These are phyloP conservation scores for Drosophila prolongata DNA, from an alignment of 2,888 invertebrate genomes.

Conservation along the genomic window DNA sequence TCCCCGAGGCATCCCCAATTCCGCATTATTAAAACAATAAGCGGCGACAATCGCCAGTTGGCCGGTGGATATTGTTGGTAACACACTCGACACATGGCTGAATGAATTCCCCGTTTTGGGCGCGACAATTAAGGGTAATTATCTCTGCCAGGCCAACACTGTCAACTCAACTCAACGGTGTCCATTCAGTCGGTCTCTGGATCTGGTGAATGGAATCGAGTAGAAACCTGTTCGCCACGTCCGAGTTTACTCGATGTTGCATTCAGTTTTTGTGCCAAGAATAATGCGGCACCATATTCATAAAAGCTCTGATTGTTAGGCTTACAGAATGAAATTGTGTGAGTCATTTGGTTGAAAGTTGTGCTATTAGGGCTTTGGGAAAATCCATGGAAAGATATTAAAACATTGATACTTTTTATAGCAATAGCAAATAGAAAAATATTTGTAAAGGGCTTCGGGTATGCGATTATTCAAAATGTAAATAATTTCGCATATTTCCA, in stretches of 20 bases:
- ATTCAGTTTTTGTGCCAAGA: constrained; percentile 25
- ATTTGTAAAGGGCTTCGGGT: no score
- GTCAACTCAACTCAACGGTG: constrained; percentile 54
- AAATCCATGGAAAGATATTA: no score
- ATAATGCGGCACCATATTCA: constrained; percentile 10
- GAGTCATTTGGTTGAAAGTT: not conserved
- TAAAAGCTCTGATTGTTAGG: constrained; percentile 4
- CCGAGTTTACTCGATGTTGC: constrained; percentile 28
- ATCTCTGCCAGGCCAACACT: constrained; percentile 52
- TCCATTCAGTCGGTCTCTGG: constrained; percentile 27
- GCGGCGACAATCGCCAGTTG: constrained; percentile 65
- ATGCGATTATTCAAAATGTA: no score
- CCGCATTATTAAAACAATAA: constrained; percentile 68
- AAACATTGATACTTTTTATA: no score
- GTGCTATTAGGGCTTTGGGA: not conserved
- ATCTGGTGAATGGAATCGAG: constrained; percentile 50
- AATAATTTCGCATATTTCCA: no score
- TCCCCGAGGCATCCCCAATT: constrained; percentile 39
- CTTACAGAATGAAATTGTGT: not conserved
- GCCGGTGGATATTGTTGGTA: constrained; percentile 31
- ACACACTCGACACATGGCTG: constrained; percentile 62
- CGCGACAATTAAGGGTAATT: constrained; percentile 74
- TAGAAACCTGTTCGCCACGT: constrained; percentile 66
- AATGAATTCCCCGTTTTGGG: constrained; percentile 60
- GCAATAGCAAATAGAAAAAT: no score